phyloP scores from a whole-genome alignment of 2,113 vertebrate species.

The Rhabdornis inornatus region DNA sequence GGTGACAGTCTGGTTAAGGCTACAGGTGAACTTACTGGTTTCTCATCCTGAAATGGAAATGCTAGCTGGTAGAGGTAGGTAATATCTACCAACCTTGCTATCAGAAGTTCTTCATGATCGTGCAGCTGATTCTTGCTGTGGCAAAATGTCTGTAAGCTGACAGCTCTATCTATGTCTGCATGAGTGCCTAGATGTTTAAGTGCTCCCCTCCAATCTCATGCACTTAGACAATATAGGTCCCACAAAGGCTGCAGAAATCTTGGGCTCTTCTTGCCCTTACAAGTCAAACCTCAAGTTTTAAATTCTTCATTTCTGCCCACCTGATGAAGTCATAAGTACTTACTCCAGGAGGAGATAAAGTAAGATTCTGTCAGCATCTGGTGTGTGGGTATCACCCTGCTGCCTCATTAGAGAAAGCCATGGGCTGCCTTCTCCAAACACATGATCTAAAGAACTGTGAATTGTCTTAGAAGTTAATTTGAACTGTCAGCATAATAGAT shows the following conservation, averaged over 20 bases:
- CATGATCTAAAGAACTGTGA: not conserved
- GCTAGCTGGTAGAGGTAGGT: not conserved
- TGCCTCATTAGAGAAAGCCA: not conserved
- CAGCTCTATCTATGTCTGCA: not conserved
- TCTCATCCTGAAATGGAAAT: not conserved
- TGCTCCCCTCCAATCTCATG: not conserved
- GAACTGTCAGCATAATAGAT: not conserved
- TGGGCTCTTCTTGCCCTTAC: not conserved
- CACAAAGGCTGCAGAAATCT: not conserved
- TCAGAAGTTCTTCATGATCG: not conserved
- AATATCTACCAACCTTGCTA: not conserved
- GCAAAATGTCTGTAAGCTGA: not conserved
- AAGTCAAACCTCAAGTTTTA: not conserved
- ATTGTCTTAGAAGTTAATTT: not conserved
- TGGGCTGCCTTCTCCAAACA: not conserved
- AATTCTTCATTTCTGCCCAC: not conserved
- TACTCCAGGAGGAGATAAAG: not conserved
- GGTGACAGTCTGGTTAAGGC: not conserved
- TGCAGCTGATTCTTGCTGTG: not conserved
- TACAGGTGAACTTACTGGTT: not conserved
- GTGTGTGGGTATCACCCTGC: not conserved
- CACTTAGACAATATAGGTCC: not conserved
- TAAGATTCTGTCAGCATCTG: not conserved
- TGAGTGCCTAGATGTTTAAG: not conserved
- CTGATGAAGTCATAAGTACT: not conserved